Evolutionary conservation across 2,888 invertebrate genomes (phyloP).

Genomic region (Ochropleura plecta): DNA sequence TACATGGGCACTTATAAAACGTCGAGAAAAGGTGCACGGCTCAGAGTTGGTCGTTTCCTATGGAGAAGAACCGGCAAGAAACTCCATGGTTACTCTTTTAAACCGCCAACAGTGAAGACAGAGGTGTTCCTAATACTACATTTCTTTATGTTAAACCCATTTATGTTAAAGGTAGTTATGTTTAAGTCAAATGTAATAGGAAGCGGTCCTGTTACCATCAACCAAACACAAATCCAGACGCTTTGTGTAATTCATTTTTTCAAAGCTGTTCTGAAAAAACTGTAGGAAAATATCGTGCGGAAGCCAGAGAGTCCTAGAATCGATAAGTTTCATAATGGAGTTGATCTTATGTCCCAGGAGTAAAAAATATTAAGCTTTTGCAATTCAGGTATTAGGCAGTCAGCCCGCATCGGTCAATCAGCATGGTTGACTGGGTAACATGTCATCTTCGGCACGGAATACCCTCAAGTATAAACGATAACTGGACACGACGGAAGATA

Average conservation of each 20-base stretch:
- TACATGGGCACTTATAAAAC: too few species aligned
- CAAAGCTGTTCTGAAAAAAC: not conserved
- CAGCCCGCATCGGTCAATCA: not conserved
- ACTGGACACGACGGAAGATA: not conserved
- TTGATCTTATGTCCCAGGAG: not conserved
- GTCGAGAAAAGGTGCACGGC: too few species aligned
- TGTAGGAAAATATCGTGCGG: not conserved
- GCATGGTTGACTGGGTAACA: not conserved
- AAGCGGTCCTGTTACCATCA: too few species aligned
- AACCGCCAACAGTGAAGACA: too few species aligned
- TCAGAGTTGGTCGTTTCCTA: too few species aligned
- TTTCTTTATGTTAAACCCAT: too few species aligned
- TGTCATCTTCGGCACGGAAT: not conserved
- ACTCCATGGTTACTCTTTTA: too few species aligned
- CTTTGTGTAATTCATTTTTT: not conserved
- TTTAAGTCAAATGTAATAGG: too few species aligned
- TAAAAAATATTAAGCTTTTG: not conserved
- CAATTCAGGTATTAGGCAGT: not conserved
- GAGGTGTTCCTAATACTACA: too few species aligned
- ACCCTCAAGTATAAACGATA: not conserved
- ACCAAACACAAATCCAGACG: not conserved
- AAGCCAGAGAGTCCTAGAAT: not conserved
- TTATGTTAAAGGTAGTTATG: too few species aligned
- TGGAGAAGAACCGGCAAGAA: too few species aligned
- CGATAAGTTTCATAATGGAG: not conserved